phyloP scores from a whole-genome alignment of 2,797 vertebrate species.

The Odontamblyopus rebecca region DNA sequence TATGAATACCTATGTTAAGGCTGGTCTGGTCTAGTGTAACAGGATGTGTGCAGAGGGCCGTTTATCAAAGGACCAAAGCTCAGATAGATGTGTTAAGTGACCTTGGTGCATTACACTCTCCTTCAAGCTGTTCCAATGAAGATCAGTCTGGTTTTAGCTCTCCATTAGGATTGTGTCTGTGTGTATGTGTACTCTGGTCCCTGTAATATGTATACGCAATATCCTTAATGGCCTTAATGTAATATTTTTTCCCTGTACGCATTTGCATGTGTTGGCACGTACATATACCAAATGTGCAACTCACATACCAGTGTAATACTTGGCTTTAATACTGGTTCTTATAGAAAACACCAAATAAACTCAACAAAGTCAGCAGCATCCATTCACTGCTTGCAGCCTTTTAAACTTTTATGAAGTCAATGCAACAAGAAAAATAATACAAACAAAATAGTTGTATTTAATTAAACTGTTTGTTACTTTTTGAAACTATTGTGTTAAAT shows the following conservation, averaged over 20 bases:
- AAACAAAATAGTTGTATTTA: not conserved
- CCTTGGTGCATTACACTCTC: constrained; percentile 72
- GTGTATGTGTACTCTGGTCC: not conserved
- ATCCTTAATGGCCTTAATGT: too few species aligned
- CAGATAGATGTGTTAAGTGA: constrained; percentile 74
- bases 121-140: constrained; percentile 59
- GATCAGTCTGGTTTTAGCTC: constrained; percentile 49
- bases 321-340: not conserved
- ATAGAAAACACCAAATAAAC: not conserved
- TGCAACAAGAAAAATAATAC: not conserved
- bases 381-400: not conserved
- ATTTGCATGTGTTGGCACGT: not conserved
- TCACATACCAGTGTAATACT: not conserved
- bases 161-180: not conserved
- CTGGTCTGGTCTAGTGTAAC: constrained; percentile 30
- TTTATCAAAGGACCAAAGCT: constrained; percentile 60
- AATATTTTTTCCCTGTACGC: not conserved
- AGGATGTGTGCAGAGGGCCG: constrained; percentile 45
- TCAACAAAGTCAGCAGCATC: not conserved
- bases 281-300: too few species aligned
- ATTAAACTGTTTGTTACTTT: not conserved
- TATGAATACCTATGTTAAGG: constrained; percentile 28
- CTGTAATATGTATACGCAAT: not conserved
- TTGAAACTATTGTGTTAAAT: constrained; percentile 4
- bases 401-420: not conserved